Conservation (phyloP, 2,888 invertebrate genomes). For the Dinocampus coccinellae region DNA sequence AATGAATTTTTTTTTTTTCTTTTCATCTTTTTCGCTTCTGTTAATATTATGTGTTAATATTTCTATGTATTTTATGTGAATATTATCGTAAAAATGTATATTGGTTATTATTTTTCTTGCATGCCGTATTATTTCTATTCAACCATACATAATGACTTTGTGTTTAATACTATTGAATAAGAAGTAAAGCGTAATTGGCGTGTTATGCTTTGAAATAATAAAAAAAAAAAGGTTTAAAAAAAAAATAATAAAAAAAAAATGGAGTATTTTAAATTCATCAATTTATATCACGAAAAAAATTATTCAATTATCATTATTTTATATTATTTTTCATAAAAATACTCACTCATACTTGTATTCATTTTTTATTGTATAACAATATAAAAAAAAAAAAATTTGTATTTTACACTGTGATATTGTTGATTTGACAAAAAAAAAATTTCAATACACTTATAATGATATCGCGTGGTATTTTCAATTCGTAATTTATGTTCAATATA, state of each 20-base stretch:
- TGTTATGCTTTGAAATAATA: neutral
- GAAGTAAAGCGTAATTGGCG: neutral
- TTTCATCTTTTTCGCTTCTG: too few relatives aligned
- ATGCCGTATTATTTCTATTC: neutral
- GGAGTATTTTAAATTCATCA: too few relatives aligned
- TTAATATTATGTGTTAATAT: neutral
- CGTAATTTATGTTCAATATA: too few relatives aligned
- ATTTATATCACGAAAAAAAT: too few relatives aligned
- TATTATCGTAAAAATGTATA: too few relatives aligned
- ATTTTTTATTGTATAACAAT: constrained; percentile 24
- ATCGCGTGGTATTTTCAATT: neutral
- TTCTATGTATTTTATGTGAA: neutral
- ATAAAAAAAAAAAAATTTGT: constrained; percentile 54
- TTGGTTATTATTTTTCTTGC: neutral
- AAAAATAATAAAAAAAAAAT: too few relatives aligned
- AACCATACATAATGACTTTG: neutral
- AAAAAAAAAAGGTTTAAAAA: neutral
- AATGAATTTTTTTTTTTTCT: too few relatives aligned
- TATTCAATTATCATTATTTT: too few relatives aligned
- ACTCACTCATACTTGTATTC: too few relatives aligned
- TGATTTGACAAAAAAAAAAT: neutral
- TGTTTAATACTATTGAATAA: neutral
- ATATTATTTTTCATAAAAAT: too few relatives aligned
- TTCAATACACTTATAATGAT: neutral
- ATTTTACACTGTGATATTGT: constrained; percentile 44